phyloP scores from a whole-genome alignment of 2,113 vertebrate species.

The Carollia perspicillata region DNA sequence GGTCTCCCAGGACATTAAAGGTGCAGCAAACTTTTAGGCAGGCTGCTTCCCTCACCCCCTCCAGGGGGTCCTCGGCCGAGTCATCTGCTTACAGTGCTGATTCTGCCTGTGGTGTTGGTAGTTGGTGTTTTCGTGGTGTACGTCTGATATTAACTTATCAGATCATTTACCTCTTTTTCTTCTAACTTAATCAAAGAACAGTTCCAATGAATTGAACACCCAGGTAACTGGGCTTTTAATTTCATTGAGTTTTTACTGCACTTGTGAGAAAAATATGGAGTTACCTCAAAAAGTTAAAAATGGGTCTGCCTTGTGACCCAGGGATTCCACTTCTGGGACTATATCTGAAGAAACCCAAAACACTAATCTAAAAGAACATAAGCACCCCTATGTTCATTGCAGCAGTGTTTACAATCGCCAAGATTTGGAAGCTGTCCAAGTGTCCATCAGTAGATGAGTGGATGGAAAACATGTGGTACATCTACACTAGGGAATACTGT shows the following conservation, averaged over 20 bases:
- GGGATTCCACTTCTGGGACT: not conserved
- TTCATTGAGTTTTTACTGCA: constrained; percentile 4
- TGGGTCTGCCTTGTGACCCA: not conserved
- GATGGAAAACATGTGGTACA: not conserved
- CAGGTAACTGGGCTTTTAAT: not conserved
- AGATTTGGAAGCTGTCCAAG: not conserved
- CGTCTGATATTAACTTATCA: not conserved
- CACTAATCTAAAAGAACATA: not conserved
- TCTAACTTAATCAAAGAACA: not conserved
- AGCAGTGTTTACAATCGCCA: not conserved
- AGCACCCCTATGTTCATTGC: not conserved
- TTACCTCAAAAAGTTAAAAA: not conserved
- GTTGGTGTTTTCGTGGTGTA: not conserved
- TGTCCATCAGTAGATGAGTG: not conserved
- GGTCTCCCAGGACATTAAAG: not conserved
- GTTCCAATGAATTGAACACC: not conserved
- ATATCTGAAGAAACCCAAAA: not conserved
- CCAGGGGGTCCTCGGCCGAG: not conserved
- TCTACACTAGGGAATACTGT: not conserved
- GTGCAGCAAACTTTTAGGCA: not conserved
- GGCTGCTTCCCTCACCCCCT: not conserved
- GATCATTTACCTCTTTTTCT: constrained; percentile 8
- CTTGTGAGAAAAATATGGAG: not conserved
- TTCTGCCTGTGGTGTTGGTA: not conserved
- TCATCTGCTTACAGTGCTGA: not conserved